These are phyloP conservation scores for Aporrectodea caliginosa DNA, from an alignment of 1,140 invertebrate genomes.

Conservation along the genomic window DNA sequence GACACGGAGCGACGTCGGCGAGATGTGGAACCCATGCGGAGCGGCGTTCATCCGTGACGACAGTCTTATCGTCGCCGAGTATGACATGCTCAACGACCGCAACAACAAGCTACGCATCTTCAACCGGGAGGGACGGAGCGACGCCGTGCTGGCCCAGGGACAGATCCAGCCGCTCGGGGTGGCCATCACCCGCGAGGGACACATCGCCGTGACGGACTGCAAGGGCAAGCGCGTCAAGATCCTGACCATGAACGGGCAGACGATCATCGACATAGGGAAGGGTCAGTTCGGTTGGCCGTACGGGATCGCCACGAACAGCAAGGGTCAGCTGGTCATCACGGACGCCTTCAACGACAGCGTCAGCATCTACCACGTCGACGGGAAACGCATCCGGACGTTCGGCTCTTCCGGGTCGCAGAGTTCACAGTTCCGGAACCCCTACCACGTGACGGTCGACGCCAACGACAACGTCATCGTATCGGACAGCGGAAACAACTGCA, in stretches of 20 bases:
- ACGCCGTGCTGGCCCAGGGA: background rate
- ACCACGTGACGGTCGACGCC: constrained; percentile 26
- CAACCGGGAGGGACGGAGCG: background rate
- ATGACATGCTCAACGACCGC: constrained; percentile 23
- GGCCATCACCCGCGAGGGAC: constrained; percentile 14
- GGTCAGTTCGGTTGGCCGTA: constrained; percentile 32
- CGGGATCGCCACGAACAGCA: constrained; percentile 24
- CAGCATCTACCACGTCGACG: constrained; percentile 16
- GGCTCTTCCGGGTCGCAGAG: constrained; percentile 18
- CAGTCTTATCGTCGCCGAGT: constrained; percentile 18
- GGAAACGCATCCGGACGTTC: constrained; percentile 17
- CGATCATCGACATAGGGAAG: constrained; percentile 23
- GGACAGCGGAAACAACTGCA: constrained; percentile 22
- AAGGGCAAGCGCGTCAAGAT: constrained; percentile 26
- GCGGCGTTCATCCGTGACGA: background rate
- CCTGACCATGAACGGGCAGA: constrained; percentile 3
- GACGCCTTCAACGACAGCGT: constrained; percentile 30
- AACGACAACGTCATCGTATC: constrained; percentile 27
- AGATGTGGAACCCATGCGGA: constrained; percentile 24
- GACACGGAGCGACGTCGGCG: constrained; percentile 14
- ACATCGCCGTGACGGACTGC: constrained; percentile 26
- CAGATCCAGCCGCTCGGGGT: constrained; percentile 26
- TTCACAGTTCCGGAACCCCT: constrained; percentile 25
- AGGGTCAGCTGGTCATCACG: constrained; percentile 22
- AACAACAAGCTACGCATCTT: constrained; percentile 22